Evolutionary conservation across 1,140 invertebrate genomes (phyloP).

Genomic region (Calycopis cecrops): DNA sequence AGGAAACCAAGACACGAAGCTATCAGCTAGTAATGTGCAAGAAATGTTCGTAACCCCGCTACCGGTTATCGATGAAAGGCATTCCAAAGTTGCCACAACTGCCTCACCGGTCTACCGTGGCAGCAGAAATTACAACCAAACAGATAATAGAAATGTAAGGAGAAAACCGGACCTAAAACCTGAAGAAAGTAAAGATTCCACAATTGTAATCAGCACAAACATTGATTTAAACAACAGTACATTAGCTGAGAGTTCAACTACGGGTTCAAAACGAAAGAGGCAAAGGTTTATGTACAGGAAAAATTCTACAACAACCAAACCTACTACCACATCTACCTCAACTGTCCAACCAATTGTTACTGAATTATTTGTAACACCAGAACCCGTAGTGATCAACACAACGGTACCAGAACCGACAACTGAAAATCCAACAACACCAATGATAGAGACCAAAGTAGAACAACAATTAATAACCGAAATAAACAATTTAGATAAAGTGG

Average conservation of each 20-base stretch:
- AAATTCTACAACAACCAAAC: conserved; percentile 27
- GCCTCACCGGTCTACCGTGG: conserved; percentile 52
- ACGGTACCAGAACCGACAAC: conserved; percentile 26
- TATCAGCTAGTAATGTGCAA: conserved; percentile 35
- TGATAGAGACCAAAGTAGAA: conserved; percentile 17
- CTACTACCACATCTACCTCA: conserved; percentile 21
- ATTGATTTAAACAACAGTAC: conserved; percentile 18
- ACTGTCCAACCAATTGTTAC: no score
- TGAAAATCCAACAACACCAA: conserved; percentile 31
- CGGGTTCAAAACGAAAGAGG: conserved; percentile 37
- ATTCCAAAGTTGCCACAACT: conserved; percentile 19
- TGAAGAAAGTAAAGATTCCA: conserved; percentile 21
- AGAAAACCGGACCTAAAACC: conserved; percentile 14
- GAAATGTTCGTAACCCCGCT: conserved; percentile 43
- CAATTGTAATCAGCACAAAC: conserved; percentile 32
- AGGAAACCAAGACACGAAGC: conserved; percentile 53
- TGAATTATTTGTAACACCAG: neutral
- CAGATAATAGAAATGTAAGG: conserved; percentile 27
- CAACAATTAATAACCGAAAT: conserved; percentile 51
- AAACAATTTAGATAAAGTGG: conserved; percentile 39
- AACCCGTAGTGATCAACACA: conserved; percentile 17
- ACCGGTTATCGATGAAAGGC: conserved; percentile 53
- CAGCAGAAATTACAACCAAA: conserved; percentile 41
- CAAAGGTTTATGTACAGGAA: conserved; percentile 45
- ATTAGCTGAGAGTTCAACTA: conserved; percentile 31